Evolutionary conservation across 2,888 invertebrate genomes (phyloP).

Genomic region (Sinohyriopsis cumingii): DNA sequence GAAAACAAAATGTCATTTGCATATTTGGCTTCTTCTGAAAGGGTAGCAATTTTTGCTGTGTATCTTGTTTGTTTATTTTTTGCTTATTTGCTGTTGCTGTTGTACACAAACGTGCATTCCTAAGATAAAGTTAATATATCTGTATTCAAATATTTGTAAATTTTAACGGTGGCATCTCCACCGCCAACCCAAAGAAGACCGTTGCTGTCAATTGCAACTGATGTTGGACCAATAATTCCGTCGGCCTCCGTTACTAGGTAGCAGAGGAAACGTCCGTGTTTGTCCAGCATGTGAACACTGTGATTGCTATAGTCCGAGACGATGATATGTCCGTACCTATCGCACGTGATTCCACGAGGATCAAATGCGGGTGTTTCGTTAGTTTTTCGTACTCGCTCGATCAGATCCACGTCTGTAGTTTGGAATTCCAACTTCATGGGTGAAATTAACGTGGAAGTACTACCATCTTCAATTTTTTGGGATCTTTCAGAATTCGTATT

Average conservation of each 20-base stretch:
- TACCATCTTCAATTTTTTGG: no score
- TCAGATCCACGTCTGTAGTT: no score
- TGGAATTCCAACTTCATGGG: no score
- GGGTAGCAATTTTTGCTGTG: no score
- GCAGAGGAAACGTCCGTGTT: constrained; percentile 41
- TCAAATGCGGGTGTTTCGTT: constrained; percentile 34
- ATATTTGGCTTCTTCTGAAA: no score
- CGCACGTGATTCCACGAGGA: constrained; percentile 54
- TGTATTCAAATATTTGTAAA: constrained; percentile 33
- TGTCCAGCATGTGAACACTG: constrained; percentile 40
- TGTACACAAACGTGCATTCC: no score
- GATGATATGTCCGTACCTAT: constrained; percentile 53
- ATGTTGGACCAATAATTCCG: constrained; percentile 42
- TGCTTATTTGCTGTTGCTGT: no score
- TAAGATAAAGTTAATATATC: constrained; percentile 5
- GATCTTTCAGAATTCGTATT: no score
- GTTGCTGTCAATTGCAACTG: constrained; percentile 46
- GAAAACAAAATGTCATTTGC: no score
- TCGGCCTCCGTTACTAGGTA: constrained; percentile 39
- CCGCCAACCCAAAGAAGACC: constrained; percentile 53
- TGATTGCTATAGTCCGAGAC: constrained; percentile 53
- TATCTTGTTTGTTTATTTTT: no score
- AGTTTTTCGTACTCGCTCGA: constrained; percentile 4
- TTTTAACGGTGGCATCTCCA: constrained; percentile 40
- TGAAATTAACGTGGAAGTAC: no score